Base-by-base conservation (phyloP, 2,888 invertebrate genomes). In the Nasonovia ribisnigri region DNA sequence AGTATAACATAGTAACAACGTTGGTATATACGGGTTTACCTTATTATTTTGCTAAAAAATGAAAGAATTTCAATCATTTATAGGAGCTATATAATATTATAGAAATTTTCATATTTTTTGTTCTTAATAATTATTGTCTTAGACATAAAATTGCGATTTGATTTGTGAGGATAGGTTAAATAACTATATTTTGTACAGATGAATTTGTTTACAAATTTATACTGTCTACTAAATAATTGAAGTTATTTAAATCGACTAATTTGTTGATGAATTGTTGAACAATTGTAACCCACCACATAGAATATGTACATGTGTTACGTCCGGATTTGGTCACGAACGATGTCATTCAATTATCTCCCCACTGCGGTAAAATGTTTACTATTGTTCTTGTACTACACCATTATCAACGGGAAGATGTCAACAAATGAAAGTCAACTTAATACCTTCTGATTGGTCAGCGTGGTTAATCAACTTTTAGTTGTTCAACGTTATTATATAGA, bases 401-500 rank as follows among this genome's bases (percentile, higher is more conserved):
- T 77, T 36, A 77, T 6, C 20, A 36, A 77, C 16, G 6, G 77
- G 77, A 77, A 77, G 77, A 77, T 36, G 77, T 26, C 84, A 84
- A 88, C 42, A 36, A 42, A 88, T 42, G 5, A 26, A 88, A 88
- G 88, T 88, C 88, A 88, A 54, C 54, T 43, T 11, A 84, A 84
- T 84, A 84, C 84, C 54, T 89, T 89, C 57, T 29, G 89, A 89
- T 57, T 89, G 43, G 42, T 89, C 89, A 43, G 57, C 43, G 29
- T 3, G 11, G 46, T 42, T 89, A 43, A 57, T 57, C 29, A 43
- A 57, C 43, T 60, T 89, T 57, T 57, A 57, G 57, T 16, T 24
- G 57, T 57, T 89, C 6, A 89, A 16, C 57, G 24, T n/a, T 48
- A 42, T n/a, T n/a, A 48, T 24, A 77, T 36, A 77, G 77, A 77